Evolutionary conservation across 2,888 invertebrate genomes (phyloP), one percentile per base, ranked within the genome.

Genomic region (Blastobasis lacticolella): DNA sequence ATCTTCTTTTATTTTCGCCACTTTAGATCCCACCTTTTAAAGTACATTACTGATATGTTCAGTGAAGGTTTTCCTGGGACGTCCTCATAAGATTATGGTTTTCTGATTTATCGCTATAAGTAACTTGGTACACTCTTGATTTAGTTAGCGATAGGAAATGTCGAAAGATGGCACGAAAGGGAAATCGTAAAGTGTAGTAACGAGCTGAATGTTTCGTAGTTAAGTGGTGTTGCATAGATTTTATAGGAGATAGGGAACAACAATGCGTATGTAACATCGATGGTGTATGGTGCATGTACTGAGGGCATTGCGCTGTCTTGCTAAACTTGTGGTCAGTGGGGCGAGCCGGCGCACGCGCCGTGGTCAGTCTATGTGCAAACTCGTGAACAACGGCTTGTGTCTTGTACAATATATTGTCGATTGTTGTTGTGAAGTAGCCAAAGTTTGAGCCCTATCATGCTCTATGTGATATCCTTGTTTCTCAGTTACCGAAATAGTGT

Each of bases 201-300:
- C 58, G 46, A 55, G 54, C 55, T 51, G 60, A 57, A 56, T 57
- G 54, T 55, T 61, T 51, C 56, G 59, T 63, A 59, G 56, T 53
- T 54, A 59, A 64, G 55, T 58, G 60, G 63, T 64, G 71, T 74
- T 76, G 73, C 73, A 75, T 74, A 79, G 81, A 82, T 82, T 63
- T 66, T 69, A 71, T 72, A 63, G 66, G 67, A 75, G 76, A 81
- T 80, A 81, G 65, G 56, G 54, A 67, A 79, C 81, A 82, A 85
- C 78, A 83, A 83, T 81, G 81, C 73, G 72, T 75, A 68, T 75
- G 78, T 80, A 77, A 79, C 78, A 75, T 74, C 69, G 69, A 73
- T 69, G 67, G 66, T 66, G 63, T 23, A 23, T 23, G 23, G 23
- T 23, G 23, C 23, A 23, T 23, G 23, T 63, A 68, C 66, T 64